phyloP scores from a whole-genome alignment of 1,140 invertebrate species.

The Reticulitermes speratus region DNA sequence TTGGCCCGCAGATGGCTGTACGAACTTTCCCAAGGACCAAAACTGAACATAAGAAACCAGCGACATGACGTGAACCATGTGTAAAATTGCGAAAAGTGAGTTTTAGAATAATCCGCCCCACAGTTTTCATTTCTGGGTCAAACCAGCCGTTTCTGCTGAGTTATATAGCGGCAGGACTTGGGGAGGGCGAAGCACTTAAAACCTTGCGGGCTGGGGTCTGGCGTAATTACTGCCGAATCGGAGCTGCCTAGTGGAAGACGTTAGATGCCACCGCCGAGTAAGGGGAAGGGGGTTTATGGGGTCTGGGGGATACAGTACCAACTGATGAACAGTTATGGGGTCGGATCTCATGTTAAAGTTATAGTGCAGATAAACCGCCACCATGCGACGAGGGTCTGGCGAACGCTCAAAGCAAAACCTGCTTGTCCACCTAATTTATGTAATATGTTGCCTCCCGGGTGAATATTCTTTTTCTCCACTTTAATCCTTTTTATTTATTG shows the following conservation, averaged over 20 bases:
- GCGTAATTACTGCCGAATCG: not conserved
- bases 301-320: not conserved
- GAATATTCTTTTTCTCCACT: no score
- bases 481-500: no score
- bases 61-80: not conserved
- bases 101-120: not conserved
- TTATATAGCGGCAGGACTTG: not conserved
- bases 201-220: no score
- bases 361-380: not conserved
- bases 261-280: not conserved
- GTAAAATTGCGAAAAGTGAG: not conserved
- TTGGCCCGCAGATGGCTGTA: no score
- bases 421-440: no score
- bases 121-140: not conserved
- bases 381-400: not conserved
- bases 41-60: not conserved
- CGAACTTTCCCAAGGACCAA: not conserved
- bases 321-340: slow-evolving; percentile 14
- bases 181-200: no score
- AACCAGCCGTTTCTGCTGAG: not conserved
- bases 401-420: no score
- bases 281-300: not conserved
- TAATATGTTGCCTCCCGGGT: no score
- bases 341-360: not conserved
- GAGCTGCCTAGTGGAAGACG: not conserved